Percentiles rank a stretch among this genome's conserved stretches.
Evolutionary conservation across 1,140 invertebrate species (phyloP).

Genomic region (Macrobrachium rosenbergii): DNA sequence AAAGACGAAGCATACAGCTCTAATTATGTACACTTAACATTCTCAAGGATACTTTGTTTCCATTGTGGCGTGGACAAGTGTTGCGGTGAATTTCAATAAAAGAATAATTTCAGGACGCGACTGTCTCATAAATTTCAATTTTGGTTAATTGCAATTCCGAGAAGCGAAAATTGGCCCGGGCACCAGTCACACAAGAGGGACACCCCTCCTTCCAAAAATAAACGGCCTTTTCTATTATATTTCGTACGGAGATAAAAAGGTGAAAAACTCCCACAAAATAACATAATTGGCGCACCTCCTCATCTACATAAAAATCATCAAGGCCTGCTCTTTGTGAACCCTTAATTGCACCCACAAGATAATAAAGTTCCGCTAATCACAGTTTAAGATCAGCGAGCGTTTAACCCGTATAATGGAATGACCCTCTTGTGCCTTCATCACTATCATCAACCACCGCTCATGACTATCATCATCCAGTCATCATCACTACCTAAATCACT

Average conservation of each 20-base stretch:
- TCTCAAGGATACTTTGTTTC: no score
- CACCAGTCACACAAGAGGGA: no score
- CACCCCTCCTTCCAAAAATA: background rate
- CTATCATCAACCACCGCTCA: constrained; percentile 21
- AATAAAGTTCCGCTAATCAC: constrained; percentile 11
- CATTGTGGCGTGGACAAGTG: no score
- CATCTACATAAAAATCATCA: constrained; percentile 6
- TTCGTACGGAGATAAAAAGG: background rate
- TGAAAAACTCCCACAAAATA: constrained; percentile 27
- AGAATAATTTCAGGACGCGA: no score
- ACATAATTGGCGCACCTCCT: constrained; percentile 24
- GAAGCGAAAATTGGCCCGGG: no score
- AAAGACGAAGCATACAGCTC: no score
- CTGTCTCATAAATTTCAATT: no score
- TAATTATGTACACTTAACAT: no score
- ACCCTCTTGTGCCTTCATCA: constrained; percentile 12
- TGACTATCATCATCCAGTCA: constrained; percentile 19
- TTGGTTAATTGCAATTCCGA: no score
- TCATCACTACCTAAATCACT: constrained; percentile 23
- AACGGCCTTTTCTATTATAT: constrained; percentile 15
- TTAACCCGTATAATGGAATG: constrained; percentile 15
- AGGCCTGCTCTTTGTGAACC: background rate
- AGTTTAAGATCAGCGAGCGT: constrained; percentile 21
- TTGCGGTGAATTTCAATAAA: no score
- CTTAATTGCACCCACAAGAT: constrained; percentile 3